Percentiles rank a stretch among this genome's conserved stretches.
phyloP scores from a whole-genome alignment of 2,113 vertebrate species.

The Leiothrix lutea region DNA sequence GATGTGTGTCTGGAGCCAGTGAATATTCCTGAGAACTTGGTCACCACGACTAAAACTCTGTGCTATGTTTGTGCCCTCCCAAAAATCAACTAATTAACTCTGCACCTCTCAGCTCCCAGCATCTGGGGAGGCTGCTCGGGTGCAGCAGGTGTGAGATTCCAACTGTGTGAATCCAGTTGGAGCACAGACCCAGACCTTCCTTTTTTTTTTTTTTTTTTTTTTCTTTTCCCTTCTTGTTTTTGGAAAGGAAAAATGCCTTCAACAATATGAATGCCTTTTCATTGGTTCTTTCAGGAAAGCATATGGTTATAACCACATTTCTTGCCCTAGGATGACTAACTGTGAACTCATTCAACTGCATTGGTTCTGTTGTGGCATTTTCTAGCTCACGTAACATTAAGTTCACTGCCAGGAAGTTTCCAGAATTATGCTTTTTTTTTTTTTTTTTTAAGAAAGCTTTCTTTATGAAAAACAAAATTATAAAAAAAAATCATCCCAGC shows the following conservation, averaged over 20 bases:
- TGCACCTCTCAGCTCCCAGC: neutral
- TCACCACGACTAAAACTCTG: neutral
- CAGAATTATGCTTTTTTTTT: conserved; percentile 28
- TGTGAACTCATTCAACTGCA: conserved; percentile 57
- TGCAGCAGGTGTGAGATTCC: conserved; percentile 34
- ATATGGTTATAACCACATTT: conserved; percentile 64
- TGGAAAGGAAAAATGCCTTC: conserved; percentile 54
- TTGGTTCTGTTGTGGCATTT: conserved; percentile 59
- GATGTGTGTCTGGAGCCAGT: neutral
- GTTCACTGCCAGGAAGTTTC: conserved; percentile 54
- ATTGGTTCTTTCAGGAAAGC: conserved; percentile 57
- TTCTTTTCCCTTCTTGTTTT: neutral
- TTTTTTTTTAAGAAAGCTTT: neutral
- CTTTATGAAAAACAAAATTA: conserved; percentile 1
- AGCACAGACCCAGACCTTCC: conserved; percentile 37
- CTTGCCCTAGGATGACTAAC: conserved; percentile 69
- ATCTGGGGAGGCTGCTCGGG: neutral
- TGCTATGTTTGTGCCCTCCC: neutral
- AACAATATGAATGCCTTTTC: conserved; percentile 58
- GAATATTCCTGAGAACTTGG: neutral
- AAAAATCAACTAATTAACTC: neutral
- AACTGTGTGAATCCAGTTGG: conserved; percentile 44
- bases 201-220: neutral
- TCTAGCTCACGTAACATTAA: conserved; percentile 42
- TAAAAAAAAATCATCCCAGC: neutral